Percentiles rank a stretch among this genome's conserved stretches.
Conservation (phyloP, 2,113 vertebrate genomes). For the Sprattus sprattus region DNA sequence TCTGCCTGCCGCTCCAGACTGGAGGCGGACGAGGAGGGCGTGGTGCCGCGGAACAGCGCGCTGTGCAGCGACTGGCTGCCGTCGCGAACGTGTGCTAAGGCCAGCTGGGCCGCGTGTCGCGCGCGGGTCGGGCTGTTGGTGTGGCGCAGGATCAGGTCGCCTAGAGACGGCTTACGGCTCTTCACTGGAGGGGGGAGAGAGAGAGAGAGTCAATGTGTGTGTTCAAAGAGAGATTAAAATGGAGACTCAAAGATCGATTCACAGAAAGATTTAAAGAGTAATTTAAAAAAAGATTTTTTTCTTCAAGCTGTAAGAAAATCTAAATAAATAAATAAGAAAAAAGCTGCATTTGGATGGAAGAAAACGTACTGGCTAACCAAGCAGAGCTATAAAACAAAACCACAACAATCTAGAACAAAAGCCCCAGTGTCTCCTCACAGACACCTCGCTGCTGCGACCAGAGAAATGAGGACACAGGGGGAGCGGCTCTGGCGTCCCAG, state of each 20-base stretch:
- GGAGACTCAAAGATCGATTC: not conserved
- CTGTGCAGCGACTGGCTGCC: slow-evolving; percentile 79
- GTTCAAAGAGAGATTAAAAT: not conserved
- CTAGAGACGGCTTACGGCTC: slow-evolving; percentile 86
- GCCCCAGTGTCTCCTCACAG: not conserved
- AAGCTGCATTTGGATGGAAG: not conserved
- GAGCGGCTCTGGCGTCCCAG: not conserved
- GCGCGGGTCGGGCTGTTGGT: slow-evolving; percentile 88
- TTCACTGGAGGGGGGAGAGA: slow-evolving; percentile 71
- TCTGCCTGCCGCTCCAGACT: slow-evolving; percentile 81
- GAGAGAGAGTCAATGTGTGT: not conserved
- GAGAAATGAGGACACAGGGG: not conserved
- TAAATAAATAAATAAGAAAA: not conserved
- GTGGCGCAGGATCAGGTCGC: slow-evolving; percentile 89
- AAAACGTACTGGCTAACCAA: not conserved
- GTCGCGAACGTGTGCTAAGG: slow-evolving; percentile 83
- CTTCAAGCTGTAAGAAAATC: not conserved
- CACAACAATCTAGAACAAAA: not conserved
- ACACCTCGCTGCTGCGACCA: not conserved
- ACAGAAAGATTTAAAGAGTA: not conserved
- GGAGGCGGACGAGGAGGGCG: slow-evolving; percentile 34
- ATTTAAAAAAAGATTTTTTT: not conserved
- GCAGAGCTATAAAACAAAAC: not conserved
- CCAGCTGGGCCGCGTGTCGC: slow-evolving; percentile 81
- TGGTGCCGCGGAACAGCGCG: slow-evolving; percentile 67